These are phyloP conservation scores for Stegodyphus mimosarum DNA, from an alignment of 1,140 invertebrate species.

Conservation along the genomic window DNA sequence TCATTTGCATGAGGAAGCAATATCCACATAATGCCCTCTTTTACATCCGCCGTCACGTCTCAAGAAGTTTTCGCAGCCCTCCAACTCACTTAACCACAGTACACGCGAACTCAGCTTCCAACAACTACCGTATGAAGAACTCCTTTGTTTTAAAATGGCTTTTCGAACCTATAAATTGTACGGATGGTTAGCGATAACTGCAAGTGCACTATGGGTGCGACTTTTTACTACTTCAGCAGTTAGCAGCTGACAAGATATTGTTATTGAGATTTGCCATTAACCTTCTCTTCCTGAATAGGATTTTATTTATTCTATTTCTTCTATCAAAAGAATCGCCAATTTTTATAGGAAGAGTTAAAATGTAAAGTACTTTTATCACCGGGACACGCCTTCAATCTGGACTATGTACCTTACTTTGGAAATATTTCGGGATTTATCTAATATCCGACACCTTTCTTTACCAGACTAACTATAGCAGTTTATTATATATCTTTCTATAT, in stretches of 20 bases:
- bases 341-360: too few species aligned
- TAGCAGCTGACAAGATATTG: conserved; percentile 12
- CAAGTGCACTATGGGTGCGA: conserved; percentile 16
- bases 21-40: conserved; percentile 10
- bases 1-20: conserved; percentile 6
- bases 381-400: too few species aligned
- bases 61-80: conserved; percentile 5
- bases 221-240: conserved; percentile 14
- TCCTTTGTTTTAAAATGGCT: conserved; percentile 21
- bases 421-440: too few species aligned
- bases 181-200: neutral
- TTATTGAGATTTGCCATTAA: neutral
- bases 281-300: too few species aligned
- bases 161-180: neutral
- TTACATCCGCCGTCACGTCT: conserved; percentile 2
- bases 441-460: too few species aligned
- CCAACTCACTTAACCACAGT: too few species aligned
- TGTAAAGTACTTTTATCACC: too few species aligned
- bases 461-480: too few species aligned
- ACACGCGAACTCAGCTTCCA: neutral
- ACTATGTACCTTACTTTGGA: too few species aligned
- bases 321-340: too few species aligned
- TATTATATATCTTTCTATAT: too few species aligned
- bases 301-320: too few species aligned
- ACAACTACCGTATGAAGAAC: conserved; percentile 4